Base-by-base conservation (phyloP, 2,113 vertebrate species). In the Noctilio leporinus region DNA sequence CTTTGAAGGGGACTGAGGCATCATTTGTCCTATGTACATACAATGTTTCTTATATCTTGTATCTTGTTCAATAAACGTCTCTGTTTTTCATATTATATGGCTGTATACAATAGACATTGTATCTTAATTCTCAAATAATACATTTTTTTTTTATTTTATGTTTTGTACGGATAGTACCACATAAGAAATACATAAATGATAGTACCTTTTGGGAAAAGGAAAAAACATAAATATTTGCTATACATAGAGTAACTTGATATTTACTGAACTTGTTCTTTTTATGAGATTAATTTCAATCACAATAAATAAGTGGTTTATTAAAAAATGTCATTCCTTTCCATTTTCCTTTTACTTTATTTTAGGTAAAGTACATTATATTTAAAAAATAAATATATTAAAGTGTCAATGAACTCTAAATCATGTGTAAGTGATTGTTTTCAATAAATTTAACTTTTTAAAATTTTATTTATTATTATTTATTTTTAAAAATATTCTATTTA, bases 361-460 rank as follows among this genome's bases (percentile, higher is more conserved):
- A 87, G 2, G 11, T 10, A 94, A 91, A 88, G 24, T 47, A 65
- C 24, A 93, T 81, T 82, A 43, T 65, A 43, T 72, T 72, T 88
- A 28, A 78, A 90, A 57, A 55, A 53, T 47, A 80, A 15, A 43
- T 59, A 89, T 9, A 51, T 40, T 95, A 92, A 93, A 76, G 30
- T 40, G 7, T 76, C 77, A 62, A 26, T 53, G 43, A 28, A 81
- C 10, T 26, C 55, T 80, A 76, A 78, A 30, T 19, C 4, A 72
- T 81, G 22, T 73, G 45, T 28, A 82, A 73, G 91, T 80, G 19
- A 89, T 55, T 90, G 0, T 19, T n/a, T 78, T 59, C 10, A 69
- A 15, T 51, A 87, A 95, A 90, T 92, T 84, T 92, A 65, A 87
- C 51, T 92, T 65, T 76, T n/a, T n/a, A n/a, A n/a, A n/a, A n/a